These are phyloP conservation scores for Oligia fasciuncula DNA, from an alignment of 2,888 invertebrate species.

Conservation along the genomic window DNA sequence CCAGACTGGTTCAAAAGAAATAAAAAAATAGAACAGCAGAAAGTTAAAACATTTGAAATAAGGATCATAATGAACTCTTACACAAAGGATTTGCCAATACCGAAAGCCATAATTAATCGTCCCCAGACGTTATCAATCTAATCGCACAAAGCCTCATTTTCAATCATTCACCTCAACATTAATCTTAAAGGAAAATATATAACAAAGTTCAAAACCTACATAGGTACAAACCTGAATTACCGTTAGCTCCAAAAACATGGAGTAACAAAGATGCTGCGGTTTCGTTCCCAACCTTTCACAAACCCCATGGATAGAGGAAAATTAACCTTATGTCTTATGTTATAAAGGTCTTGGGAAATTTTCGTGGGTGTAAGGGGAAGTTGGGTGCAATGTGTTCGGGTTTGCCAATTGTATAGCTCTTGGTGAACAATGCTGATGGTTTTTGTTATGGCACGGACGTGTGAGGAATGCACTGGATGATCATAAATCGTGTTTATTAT, in stretches of 20 bases:
- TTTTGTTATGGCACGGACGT: slow-evolving; percentile 55
- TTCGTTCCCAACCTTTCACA: slow-evolving; percentile 40
- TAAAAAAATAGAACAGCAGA: background rate
- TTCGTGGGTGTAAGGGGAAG: background rate
- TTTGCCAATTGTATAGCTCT: slow-evolving; percentile 68
- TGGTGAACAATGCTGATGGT: slow-evolving; percentile 75
- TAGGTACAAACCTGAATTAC: slow-evolving; percentile 81
- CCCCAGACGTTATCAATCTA: slow-evolving; percentile 18
- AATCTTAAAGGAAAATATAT: slow-evolving; percentile 52
- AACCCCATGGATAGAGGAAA: slow-evolving; percentile 9
- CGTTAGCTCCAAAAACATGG: slow-evolving; percentile 79
- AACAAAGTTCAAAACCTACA: slow-evolving; percentile 56
- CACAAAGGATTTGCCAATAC: background rate
- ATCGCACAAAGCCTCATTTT: slow-evolving; percentile 7
- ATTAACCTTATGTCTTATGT: slow-evolving; percentile 33
- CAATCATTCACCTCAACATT: slow-evolving; percentile 37
- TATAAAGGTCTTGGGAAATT: slow-evolving; percentile 41
- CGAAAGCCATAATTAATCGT: slow-evolving; percentile 33
- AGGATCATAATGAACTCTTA: background rate
- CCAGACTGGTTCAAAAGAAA: background rate
- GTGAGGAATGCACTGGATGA: slow-evolving; percentile 59
- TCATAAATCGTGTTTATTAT: slow-evolving; percentile 61
- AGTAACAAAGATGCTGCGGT: slow-evolving; percentile 82
- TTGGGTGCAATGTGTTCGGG: slow-evolving; percentile 68
- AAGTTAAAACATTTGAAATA: background rate